phyloP scores from a whole-genome alignment of 2,113 vertebrate genomes.

The Myotis yumanensis region DNA sequence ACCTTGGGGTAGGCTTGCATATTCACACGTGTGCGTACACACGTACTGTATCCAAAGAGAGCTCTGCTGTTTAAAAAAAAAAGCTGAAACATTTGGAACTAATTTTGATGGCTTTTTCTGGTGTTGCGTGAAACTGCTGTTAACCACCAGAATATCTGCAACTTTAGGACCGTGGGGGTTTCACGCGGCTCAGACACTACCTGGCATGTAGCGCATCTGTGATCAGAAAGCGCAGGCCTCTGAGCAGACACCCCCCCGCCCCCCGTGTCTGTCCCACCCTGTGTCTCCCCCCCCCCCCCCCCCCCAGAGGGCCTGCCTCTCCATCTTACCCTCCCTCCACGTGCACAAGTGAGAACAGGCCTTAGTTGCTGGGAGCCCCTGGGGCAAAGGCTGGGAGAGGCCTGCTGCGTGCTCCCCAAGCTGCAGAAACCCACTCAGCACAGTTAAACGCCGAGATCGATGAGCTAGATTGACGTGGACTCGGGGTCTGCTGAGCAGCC shows the following conservation, averaged over 20 bases:
- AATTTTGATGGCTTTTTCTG: background rate
- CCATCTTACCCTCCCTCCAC: background rate
- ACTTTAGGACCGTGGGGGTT: background rate
- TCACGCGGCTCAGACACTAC: background rate
- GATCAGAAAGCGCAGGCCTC: background rate
- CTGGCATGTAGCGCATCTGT: background rate
- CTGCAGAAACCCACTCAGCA: background rate
- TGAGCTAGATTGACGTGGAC: fast-evolving
- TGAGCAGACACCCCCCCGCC: background rate
- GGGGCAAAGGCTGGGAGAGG: background rate
- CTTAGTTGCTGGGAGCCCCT: background rate
- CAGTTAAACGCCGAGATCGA: fast-evolving
- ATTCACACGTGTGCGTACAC: background rate
- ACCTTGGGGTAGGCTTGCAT: background rate
- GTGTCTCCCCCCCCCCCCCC: background rate
- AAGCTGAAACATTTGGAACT: background rate
- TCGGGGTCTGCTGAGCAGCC: background rate
- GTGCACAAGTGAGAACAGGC: background rate
- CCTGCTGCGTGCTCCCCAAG: background rate
- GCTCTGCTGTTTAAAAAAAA: background rate
- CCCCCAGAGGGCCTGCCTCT: background rate
- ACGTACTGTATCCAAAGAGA: background rate
- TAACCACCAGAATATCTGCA: background rate
- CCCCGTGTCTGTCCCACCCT: background rate
- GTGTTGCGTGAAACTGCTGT: background rate